A percentile compares a stretch with the other conserved stretches of the same genome.
Evolutionary conservation across 2,797 vertebrate species (phyloP).

Genomic region (Buphagus erythrorhynchus): DNA sequence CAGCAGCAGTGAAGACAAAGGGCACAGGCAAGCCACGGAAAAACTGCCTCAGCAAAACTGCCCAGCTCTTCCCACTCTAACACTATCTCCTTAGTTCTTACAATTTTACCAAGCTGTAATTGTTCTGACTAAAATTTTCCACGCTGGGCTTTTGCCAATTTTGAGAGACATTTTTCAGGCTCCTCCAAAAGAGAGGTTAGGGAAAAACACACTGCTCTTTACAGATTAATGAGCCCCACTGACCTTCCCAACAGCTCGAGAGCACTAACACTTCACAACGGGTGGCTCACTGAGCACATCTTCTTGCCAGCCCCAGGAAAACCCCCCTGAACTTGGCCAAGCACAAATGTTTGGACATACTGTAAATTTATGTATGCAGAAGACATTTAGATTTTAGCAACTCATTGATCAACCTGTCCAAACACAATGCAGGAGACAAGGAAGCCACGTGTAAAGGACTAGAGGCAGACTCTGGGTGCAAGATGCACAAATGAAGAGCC

Average conservation of each 20-base stretch:
- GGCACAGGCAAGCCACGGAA: not conserved
- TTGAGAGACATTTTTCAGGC: slow-evolving; percentile 4
- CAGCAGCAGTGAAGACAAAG: not conserved
- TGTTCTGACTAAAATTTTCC: slow-evolving; percentile 34
- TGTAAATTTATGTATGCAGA: not conserved
- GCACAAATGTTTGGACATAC: not conserved
- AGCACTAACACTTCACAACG: not conserved
- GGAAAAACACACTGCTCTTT: not conserved
- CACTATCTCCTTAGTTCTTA: not conserved
- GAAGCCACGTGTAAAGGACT: not conserved
- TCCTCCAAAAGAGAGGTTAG: not conserved
- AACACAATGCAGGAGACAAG: not conserved
- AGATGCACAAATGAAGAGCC: not conserved
- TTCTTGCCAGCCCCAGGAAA: not conserved
- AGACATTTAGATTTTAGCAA: not conserved
- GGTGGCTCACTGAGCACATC: not conserved
- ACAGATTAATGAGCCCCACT: slow-evolving; percentile 15
- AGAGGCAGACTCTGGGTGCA: not conserved
- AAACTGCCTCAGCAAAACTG: not conserved
- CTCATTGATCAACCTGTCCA: not conserved
- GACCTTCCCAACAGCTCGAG: not conserved
- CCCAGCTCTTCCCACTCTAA: not conserved
- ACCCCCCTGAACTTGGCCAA: not conserved
- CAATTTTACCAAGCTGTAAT: not conserved
- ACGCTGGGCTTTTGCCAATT: not conserved